Conservation (phyloP, 2,113 vertebrate species). For the Coreoperca whiteheadi region DNA sequence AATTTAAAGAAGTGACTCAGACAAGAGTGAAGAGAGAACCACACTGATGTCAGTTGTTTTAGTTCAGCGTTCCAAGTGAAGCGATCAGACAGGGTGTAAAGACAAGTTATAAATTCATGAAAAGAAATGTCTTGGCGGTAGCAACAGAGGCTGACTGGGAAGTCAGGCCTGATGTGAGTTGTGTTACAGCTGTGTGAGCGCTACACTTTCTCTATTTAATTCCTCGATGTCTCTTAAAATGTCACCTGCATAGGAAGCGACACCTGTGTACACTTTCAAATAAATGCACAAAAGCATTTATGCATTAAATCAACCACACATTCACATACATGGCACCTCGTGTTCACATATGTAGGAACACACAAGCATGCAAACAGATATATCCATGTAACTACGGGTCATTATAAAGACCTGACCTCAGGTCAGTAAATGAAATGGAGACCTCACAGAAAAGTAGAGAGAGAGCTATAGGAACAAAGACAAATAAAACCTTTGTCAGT, state of each 20-base stretch:
- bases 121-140: constrained; percentile 48
- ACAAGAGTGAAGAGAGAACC: constrained; percentile 43
- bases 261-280: not conserved
- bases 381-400: not conserved
- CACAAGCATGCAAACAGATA: not conserved
- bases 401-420: not conserved
- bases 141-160: constrained; percentile 44
- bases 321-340: not conserved
- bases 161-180: constrained; percentile 46
- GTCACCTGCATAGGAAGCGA: not conserved
- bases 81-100: constrained; percentile 51
- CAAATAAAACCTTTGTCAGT: not conserved
- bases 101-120: constrained; percentile 63
- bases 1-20: constrained; percentile 55
- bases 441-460: not conserved
- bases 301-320: not conserved
- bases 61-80: constrained; percentile 52
- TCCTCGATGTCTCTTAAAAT: constrained; percentile 17
- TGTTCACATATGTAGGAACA: not conserved
- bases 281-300: not conserved
- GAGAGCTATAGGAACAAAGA: not conserved
- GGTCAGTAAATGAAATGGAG: not conserved
- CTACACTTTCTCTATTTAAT: constrained; percentile 9
- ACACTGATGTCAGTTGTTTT: constrained; percentile 59
- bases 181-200: constrained; percentile 10